A percentile compares a stretch with the other conserved stretches of the same genome.
These are phyloP conservation scores for Brachyrhaphis roseni DNA, from an alignment of 2,797 vertebrate species.

Conservation along the genomic window DNA sequence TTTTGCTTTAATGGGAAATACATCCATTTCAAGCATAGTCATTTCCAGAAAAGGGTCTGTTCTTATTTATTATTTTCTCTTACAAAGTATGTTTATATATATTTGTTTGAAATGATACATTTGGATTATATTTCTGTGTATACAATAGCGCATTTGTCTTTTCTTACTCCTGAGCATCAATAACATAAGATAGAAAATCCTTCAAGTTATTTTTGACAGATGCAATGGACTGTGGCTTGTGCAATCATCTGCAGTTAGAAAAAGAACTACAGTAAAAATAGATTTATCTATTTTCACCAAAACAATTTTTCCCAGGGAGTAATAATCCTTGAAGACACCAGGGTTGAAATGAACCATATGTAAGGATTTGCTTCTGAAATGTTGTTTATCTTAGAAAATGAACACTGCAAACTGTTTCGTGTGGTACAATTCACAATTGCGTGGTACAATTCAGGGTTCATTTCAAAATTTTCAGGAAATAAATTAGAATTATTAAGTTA, in stretches of 20 bases:
- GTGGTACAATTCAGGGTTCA: neutral
- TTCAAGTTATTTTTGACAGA: neutral
- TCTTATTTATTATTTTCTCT: neutral
- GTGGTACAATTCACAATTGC: neutral
- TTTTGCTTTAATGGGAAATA: conserved; percentile 12
- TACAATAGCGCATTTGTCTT: neutral
- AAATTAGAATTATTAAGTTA: neutral
- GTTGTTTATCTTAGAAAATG: neutral
- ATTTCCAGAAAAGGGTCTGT: neutral
- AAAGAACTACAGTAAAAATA: neutral
- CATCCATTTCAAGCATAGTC: neutral
- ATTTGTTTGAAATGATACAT: neutral
- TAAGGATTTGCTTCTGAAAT: neutral
- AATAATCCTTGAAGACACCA: neutral
- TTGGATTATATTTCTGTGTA: neutral
- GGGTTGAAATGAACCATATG: neutral
- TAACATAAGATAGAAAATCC: neutral
- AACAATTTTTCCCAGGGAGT: neutral
- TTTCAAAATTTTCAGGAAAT: neutral
- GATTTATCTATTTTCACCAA: neutral
- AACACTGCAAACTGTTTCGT: neutral
- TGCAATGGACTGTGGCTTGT: neutral
- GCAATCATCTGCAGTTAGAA: conserved; percentile 6
- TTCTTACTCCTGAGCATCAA: neutral
- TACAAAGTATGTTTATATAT: neutral